These are phyloP conservation scores for Actenoides lindsayi DNA, from an alignment of 2,113 vertebrate genomes.

Conservation along the genomic window DNA sequence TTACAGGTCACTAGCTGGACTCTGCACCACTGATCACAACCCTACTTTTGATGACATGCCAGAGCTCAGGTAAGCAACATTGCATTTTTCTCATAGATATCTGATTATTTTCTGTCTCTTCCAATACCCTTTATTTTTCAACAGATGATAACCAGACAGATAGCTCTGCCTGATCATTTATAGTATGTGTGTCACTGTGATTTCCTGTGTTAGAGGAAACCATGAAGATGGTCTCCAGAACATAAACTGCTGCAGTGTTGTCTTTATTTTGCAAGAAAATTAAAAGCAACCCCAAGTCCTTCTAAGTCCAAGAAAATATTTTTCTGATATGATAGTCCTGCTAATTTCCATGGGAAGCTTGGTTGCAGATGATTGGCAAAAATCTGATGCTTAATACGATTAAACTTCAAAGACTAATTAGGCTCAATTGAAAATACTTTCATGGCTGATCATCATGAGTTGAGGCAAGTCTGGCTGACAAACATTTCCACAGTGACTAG, in stretches of 20 bases:
- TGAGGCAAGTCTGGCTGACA: background rate
- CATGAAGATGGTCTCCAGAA: background rate
- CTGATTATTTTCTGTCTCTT: background rate
- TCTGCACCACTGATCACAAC: no score
- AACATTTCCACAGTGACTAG: background rate
- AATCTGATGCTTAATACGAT: slow-evolving; percentile 1
- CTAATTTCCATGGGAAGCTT: background rate
- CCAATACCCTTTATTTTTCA: background rate
- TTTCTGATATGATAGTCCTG: background rate
- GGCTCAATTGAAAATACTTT: background rate
- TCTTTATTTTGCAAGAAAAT: background rate
- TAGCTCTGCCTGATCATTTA: background rate
- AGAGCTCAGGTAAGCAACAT: background rate
- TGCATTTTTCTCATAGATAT: background rate
- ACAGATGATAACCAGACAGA: background rate
- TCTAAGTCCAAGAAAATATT: background rate
- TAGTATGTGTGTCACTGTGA: background rate
- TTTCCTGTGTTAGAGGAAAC: background rate
- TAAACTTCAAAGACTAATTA: slow-evolving; percentile 26
- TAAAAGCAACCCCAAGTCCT: background rate
- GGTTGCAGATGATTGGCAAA: background rate
- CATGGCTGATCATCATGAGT: slow-evolving; percentile 7
- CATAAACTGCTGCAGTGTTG: background rate
- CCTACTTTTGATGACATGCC: no score
- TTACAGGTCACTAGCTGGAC: no score